phyloP scores from a whole-genome alignment of 2,113 vertebrate species.

The Diadophis punctatus region DNA sequence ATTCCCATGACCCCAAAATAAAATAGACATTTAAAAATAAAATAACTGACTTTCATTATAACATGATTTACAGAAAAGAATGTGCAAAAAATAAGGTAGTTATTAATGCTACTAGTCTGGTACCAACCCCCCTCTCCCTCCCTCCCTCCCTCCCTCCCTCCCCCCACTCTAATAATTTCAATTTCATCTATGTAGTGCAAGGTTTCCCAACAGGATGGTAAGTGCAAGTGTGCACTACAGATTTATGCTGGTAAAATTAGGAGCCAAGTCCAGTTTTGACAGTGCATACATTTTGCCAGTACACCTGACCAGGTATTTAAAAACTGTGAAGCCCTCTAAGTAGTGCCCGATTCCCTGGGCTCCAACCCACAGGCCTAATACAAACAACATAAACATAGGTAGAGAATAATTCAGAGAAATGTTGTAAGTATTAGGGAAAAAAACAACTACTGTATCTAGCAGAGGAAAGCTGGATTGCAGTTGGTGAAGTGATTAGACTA shows the following conservation, averaged over 20 bases:
- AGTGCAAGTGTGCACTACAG: background rate
- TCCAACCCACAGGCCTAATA: background rate
- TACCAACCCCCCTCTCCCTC: rapidly evolving
- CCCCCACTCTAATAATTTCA: background rate
- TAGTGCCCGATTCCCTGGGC: background rate
- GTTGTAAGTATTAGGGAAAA: background rate
- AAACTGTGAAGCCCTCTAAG: background rate
- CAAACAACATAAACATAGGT: background rate
- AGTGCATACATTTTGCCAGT: background rate
- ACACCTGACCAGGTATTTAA: background rate
- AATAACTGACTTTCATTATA: background rate
- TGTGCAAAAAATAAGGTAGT: background rate
- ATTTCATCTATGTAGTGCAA: background rate
- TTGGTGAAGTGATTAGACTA: background rate
- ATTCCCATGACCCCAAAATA: background rate
- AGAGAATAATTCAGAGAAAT: background rate
- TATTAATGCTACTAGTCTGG: background rate
- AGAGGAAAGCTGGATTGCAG: background rate
- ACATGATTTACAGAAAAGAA: background rate
- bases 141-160: too few species aligned
- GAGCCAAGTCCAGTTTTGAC: background rate
- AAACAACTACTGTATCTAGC: background rate
- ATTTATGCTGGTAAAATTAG: background rate
- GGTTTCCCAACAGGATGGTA: background rate
- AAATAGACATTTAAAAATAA: background rate